Percentiles rank a stretch among this genome's conserved stretches.
These are phyloP conservation scores for Anomalospiza imberbis DNA, from an alignment of 2,797 vertebrate species.

Conservation along the genomic window DNA sequence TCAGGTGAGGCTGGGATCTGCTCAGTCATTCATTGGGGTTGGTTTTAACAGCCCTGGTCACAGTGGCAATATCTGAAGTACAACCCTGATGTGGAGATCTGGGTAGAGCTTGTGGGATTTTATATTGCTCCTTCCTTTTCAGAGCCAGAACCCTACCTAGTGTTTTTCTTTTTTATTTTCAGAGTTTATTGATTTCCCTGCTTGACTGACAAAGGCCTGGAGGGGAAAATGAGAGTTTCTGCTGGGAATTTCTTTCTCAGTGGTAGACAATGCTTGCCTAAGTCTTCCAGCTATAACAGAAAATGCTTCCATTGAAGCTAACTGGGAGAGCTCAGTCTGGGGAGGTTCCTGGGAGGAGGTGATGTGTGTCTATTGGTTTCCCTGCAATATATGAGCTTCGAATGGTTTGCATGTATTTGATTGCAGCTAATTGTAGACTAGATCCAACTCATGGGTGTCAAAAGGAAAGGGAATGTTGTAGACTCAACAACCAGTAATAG, in stretches of 20 bases:
- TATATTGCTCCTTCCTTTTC: background rate
- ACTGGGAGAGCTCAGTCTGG: background rate
- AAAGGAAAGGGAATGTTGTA: background rate
- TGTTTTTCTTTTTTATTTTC: background rate
- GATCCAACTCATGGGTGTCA: background rate
- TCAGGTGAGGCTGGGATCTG: background rate
- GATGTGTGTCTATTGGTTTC: background rate
- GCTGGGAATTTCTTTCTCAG: background rate
- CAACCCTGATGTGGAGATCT: rapidly evolving
- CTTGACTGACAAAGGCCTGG: background rate
- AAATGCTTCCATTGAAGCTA: background rate
- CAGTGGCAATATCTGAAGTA: background rate
- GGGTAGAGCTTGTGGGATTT: background rate
- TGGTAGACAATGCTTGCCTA: background rate
- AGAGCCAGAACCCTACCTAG: background rate
- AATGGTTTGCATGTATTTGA: background rate
- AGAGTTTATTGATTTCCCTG: constrained; percentile 8
- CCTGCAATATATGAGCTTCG: background rate
- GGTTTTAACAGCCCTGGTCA: background rate
- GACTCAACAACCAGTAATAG: background rate
- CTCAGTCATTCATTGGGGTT: background rate
- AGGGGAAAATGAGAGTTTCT: background rate
- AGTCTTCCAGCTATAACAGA: background rate
- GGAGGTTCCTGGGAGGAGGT: background rate
- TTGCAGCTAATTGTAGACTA: background rate